These are phyloP conservation scores for Mimachlamys varia DNA, from an alignment of 2,888 invertebrate species.

Conservation along the genomic window DNA sequence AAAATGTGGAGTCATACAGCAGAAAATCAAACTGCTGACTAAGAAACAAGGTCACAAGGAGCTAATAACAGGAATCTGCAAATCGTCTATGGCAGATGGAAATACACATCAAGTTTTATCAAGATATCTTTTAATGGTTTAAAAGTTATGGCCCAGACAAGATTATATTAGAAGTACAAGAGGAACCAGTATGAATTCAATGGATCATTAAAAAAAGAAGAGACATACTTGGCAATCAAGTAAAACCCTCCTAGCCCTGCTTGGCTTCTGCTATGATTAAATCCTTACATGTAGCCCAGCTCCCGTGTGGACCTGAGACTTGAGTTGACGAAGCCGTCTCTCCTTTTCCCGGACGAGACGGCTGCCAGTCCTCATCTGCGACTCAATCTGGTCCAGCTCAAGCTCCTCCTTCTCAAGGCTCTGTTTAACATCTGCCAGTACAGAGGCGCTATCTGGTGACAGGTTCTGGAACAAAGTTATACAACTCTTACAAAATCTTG, in stretches of 20 bases:
- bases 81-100: too few species aligned
- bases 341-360: conserved; percentile 77
- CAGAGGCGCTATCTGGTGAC: conserved; percentile 59
- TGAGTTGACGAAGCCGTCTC: conserved; percentile 69
- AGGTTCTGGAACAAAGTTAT: conserved; percentile 51
- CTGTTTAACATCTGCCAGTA: conserved; percentile 74
- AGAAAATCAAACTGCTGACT: too few species aligned
- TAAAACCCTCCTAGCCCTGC: too few species aligned
- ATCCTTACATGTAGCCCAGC: background rate
- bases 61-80: too few species aligned
- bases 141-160: too few species aligned
- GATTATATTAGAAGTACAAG: too few species aligned
- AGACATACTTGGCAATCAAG: too few species aligned
- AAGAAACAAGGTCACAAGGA: too few species aligned
- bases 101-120: too few species aligned
- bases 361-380: conserved; percentile 75
- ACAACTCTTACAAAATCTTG: background rate
- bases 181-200: too few species aligned
- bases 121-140: too few species aligned
- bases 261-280: background rate
- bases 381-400: conserved; percentile 73
- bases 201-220: too few species aligned
- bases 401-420: conserved; percentile 75
- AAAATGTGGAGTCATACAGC: background rate
- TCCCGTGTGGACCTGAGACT: background rate